Evolutionary conservation across 2,797 vertebrate genomes (phyloP).

Genomic region (Hydrophis major): DNA sequence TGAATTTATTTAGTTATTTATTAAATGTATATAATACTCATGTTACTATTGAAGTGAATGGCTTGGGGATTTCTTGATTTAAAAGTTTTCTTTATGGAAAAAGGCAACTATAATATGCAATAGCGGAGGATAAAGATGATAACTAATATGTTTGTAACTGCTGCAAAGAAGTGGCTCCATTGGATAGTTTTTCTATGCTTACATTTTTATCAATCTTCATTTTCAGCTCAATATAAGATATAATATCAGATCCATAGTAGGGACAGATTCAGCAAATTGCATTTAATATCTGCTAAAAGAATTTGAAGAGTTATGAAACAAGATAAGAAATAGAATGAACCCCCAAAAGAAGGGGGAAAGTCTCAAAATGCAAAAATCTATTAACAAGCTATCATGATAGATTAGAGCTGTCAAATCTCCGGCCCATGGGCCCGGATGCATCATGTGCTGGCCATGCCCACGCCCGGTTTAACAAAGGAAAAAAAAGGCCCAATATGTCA

Average conservation of each 20-base stretch:
- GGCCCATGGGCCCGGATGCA: too few relatives aligned
- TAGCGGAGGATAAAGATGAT: not conserved
- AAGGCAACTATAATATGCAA: not conserved
- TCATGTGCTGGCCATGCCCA: too few relatives aligned
- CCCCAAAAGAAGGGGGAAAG: not conserved
- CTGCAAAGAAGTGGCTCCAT: not conserved
- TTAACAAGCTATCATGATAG: not conserved
- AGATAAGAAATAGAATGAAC: not conserved
- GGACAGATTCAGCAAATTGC: not conserved
- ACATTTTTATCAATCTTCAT: not conserved
- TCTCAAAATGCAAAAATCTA: not conserved
- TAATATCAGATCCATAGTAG: not conserved
- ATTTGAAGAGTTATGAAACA: not conserved
- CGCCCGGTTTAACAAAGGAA: not conserved
- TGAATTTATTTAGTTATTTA: not conserved
- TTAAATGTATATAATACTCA: not conserved
- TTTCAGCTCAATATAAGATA: not conserved
- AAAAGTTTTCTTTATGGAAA: not conserved
- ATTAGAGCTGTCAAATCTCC: not conserved
- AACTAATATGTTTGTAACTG: not conserved
- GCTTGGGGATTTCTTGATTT: not conserved
- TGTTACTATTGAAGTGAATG: not conserved
- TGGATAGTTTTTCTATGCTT: not conserved
- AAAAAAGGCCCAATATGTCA: not conserved
- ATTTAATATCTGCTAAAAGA: not conserved